Evolutionary conservation across 1,140 invertebrate species (phyloP), one percentile per base, ranked within the genome.

Genomic region (Scaptomyza hsui): DNA sequence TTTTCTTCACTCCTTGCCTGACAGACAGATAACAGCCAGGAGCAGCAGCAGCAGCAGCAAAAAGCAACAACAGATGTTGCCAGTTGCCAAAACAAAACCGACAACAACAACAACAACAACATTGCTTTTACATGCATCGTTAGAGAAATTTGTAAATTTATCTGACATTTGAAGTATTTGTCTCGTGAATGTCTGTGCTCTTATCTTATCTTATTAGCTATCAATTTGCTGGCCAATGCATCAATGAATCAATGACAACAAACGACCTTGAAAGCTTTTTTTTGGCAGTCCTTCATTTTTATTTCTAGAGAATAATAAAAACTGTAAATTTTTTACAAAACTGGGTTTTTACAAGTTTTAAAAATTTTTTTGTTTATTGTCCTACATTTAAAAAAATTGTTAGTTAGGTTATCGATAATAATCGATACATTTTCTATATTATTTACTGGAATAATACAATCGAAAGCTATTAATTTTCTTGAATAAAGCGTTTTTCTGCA

Each of bases 151-250:
- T 52, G 53, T 67, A 44, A 67, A 67, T 53, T 53, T 68, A 68
- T 61, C 55, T 49, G 12, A 47, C 45, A 44, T 51, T 68, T 52
- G 41, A 52, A 42, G 45, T 12, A 39, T 5, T 35, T 9, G 41
- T 15, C 37, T 59, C 53, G 52, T 4, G 39, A 32, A 19, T 4
- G 52, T 19, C 49, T 24, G 26, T 13, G 41, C 19, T 39, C n/a
- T 42, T 70, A 70, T 70, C 67, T 56, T 35, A 67, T 42, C 48
- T 63, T 53, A 69, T 62, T 48, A 69, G 65, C 26, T 12, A 29
- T 13, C 29, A 19, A 52, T 29, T 61, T 53, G 48, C 16, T 39
- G 59, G 21, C 9, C 39, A 16, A 57, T 44, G 12, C 41, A 44
- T 57, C 55, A 57, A 29, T 44, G 18, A 56, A 26, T 56, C 18